phyloP scores from a whole-genome alignment of 35 echinoderm and acorn worm genomes.

The Ophiothrix spiculata region DNA sequence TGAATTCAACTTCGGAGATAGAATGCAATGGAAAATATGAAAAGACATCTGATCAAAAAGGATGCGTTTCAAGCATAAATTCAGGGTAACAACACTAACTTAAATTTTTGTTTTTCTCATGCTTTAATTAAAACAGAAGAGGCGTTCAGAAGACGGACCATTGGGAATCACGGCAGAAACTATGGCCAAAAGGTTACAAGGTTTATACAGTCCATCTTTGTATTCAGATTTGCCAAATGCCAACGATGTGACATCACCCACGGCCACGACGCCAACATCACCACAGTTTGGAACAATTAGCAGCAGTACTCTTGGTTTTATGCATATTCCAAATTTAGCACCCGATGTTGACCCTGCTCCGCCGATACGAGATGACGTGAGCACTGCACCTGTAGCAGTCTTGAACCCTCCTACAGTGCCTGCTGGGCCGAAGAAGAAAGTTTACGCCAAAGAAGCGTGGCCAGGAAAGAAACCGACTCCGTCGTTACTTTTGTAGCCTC shows the following conservation, averaged over 20 bases:
- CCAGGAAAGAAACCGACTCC: slow-evolving; percentile 96
- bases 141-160: slow-evolving; percentile 18
- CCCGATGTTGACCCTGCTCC: slow-evolving; percentile 82
- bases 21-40: no score
- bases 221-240: slow-evolving; percentile 81
- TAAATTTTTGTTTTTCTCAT: no score
- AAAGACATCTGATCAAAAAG: no score
- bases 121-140: no score
- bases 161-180: slow-evolving; percentile 19
- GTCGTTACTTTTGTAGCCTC: slow-evolving; percentile 72
- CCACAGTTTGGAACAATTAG: slow-evolving; percentile 56
- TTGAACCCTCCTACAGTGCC: slow-evolving; percentile 31
- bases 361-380: slow-evolving; percentile 31
- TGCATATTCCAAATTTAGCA: slow-evolving; percentile 77
- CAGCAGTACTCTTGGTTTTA: slow-evolving; percentile 67
- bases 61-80: no score
- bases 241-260: slow-evolving; percentile 18
- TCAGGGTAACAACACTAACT: no score
- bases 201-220: slow-evolving; percentile 66
- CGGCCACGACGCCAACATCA: slow-evolving; percentile 64
- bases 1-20: no score
- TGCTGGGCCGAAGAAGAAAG: slow-evolving; percentile 93
- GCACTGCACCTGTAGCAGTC: slow-evolving; percentile 19
- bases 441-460: slow-evolving; percentile 97
- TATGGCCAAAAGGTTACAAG: slow-evolving; percentile 56